phyloP scores from a whole-genome alignment of 2,113 vertebrate species.

The Muscicapa adusta region DNA sequence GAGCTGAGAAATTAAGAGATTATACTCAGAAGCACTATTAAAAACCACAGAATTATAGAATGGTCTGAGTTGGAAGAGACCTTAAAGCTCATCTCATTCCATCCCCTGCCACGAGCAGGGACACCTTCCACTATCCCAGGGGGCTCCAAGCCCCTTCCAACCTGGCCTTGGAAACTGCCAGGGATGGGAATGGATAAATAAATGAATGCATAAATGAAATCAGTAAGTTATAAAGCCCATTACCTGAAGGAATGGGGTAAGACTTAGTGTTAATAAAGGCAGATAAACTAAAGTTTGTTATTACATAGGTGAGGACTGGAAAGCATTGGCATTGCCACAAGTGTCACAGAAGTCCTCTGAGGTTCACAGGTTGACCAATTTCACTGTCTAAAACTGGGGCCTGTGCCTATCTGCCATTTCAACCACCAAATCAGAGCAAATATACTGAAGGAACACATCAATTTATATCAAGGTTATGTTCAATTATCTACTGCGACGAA shows the following conservation, averaged over 20 bases:
- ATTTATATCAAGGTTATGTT: not conserved
- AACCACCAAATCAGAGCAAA: not conserved
- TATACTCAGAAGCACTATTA: not conserved
- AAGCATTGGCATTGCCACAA: not conserved
- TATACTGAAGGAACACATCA: not conserved
- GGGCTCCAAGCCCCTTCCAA: fast-evolving
- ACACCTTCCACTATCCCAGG: not conserved
- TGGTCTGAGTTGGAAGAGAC: not conserved
- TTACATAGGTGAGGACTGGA: not conserved
- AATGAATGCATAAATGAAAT: not conserved
- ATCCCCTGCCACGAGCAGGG: not conserved
- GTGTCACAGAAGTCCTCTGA: not conserved
- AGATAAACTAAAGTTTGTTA: not conserved
- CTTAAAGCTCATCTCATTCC: fast-evolving
- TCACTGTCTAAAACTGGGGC: not conserved
- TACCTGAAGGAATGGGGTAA: not conserved
- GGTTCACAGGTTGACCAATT: not conserved
- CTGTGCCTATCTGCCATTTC: not conserved
- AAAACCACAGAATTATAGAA: not conserved
- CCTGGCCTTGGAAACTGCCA: not conserved
- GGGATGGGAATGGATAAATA: not conserved
- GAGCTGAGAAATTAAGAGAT: not conserved
- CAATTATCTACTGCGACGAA: not conserved
- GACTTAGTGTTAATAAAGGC: not conserved
- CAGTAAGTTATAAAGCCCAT: not conserved